Evolutionary conservation across 2,113 vertebrate genomes (phyloP).

Genomic region (Agapornis roseicollis): DNA sequence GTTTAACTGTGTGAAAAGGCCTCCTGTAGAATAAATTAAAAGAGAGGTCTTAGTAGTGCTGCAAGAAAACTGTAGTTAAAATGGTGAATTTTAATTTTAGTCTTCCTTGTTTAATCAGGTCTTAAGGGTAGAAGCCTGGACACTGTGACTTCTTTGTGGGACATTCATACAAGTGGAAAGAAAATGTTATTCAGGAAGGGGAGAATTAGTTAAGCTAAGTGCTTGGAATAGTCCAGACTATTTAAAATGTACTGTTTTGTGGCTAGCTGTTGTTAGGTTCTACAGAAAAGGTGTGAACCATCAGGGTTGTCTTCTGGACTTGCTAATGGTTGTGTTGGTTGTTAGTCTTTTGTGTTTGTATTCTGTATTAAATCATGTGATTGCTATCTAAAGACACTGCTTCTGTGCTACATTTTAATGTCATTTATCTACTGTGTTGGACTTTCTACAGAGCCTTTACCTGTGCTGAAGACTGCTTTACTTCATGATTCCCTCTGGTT

Average conservation of each 20-base stretch:
- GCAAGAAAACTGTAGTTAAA: neutral
- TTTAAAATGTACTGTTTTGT: neutral
- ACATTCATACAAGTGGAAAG: neutral
- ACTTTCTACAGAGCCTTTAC: neutral
- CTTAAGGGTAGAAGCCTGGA: neutral
- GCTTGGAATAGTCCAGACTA: neutral
- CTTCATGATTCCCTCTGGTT: neutral
- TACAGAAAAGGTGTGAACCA: neutral
- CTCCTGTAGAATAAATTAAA: constrained; percentile 43
- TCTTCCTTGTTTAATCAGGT: neutral
- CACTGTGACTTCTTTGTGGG: neutral
- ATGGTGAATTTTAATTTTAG: neutral
- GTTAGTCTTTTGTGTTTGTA: neutral
- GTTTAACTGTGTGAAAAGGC: neutral
- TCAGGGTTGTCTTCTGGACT: neutral
- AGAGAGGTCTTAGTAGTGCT: neutral
- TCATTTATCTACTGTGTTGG: neutral
- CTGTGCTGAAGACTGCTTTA: neutral
- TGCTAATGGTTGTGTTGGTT: neutral
- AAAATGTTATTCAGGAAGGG: neutral
- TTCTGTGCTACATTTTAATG: neutral
- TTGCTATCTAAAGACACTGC: neutral
- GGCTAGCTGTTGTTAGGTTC: neutral
- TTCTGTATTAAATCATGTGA: neutral
- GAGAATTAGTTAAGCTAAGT: neutral